Evolutionary conservation across 2,888 invertebrate species (phyloP), one percentile per base, ranked within the genome.

Genomic region (Temnothorax unifasciatus): DNA sequence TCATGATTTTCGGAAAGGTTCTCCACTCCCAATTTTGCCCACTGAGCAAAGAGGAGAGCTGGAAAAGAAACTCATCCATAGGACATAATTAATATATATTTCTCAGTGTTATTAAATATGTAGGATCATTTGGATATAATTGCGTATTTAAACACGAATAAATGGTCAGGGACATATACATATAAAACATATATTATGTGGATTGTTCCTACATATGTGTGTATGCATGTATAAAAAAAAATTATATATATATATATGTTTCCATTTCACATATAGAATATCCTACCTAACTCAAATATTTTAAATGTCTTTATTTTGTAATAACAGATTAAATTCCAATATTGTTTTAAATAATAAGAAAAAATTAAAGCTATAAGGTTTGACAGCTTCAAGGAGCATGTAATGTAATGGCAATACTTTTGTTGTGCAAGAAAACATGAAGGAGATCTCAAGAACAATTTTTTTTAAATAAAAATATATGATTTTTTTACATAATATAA

Each of bases 1-100:
- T 86, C 88, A 86, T 90, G 75, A 84, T 89, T 90, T 92, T 93
- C 93, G 92, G 93, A 93, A 94, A 94, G 93, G 91, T 94, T 94
- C 94, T 94, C 94, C 94, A 95, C 95, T 96, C 96, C 96, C 97
- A 96, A 97, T 96, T 97, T 97, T 97, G 97, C 97, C 96, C 96
- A 96, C 95, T 96, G 96, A 97, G 97, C 97, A 97, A 97, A 97
- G 97, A 97, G 97, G 97, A 97, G 97, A 97, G 97, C 97, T 97
- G 97, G 96, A 96, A 97, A 96, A 96, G 95, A 95, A 95, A 95
- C 94, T 94, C 94, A 94, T 95, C 94, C 94, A 92, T 93, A 94
- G 93, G 93, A 93, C 91, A 91, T 93, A 91, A 92, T 94, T 92
- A 93, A 92, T 93, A 91, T 91, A 85, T 88, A 91, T 90, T 89